Evolutionary conservation across 2,797 vertebrate genomes (phyloP), one percentile per base, ranked within the genome.

Genomic region (Syndactyla subalaris): DNA sequence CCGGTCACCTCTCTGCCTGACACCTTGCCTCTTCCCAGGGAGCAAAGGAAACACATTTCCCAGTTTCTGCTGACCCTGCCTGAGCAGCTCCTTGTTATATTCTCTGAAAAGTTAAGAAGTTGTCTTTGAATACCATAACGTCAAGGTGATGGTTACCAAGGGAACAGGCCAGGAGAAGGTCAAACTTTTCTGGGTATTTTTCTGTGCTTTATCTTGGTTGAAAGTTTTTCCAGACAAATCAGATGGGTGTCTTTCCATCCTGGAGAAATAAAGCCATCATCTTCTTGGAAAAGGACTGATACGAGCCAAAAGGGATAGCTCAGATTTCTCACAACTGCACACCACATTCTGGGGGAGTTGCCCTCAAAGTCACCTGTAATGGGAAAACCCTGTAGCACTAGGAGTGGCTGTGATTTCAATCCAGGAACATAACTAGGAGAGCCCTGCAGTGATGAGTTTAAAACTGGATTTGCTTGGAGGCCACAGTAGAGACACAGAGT

Each of bases 121-220:
- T 97, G 91, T 63, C 96, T 97, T 98, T 97, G 97, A 98, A 97
- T 97, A 96, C 76, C 87, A n/a, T 91, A 96, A 97, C 71, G 88
- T 96, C 55, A 59, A 96, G 96, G 97, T 97, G 97, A 94, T 73
- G 93, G 98, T 98, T 98, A 96, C 98, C 97, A 98, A 98, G 98
- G 98, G 97, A 98, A 98, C 97, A 77, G 95, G 95, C 97, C 7
- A 22, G 86, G 70, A 97, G 97, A 97, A 95, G 97, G 95, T 96
- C 95, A 96, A 87, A 73, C 39, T 84, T 62, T 81, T 93, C 96
- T 63, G 74, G 83, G 94, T 82, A 58, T 26, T 93, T 93, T 95
- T 96, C 97, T 88, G 79, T 97, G 95, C 94, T 98, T 98, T 96
- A 93, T 94, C 94, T 97, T 91, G 81, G 92, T 95, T 95, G 94